Base-by-base conservation (phyloP, 2,888 invertebrate genomes). In the Amiota minor region DNA sequence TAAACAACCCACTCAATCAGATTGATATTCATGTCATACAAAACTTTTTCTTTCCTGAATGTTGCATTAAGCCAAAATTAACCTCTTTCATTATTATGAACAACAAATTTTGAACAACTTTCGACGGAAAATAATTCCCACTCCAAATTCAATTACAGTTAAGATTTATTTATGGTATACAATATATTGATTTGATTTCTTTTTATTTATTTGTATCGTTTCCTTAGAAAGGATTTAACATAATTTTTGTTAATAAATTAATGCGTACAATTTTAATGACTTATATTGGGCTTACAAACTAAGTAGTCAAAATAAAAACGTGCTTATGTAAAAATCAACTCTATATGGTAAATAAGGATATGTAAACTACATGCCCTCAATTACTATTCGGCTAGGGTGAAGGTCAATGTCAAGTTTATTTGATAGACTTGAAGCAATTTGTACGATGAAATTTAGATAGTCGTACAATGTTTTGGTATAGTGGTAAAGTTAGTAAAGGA, bases 221-320 rank as follows among this genome's bases (percentile, higher is more conserved):
- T 35, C 35, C 35, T 35, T 35, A 35, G 6, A 35, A 35, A 35
- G 35, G 35, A 35, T 35, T 35, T 35, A 35, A 35, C 6, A 35
- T 35, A 35, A 35, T 35, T 8, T 59, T 64, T 64, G 64, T 64
- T 64, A 64, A 68, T 68, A 50, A 68, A 68, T 53, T 68, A 68
- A 23, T n/a, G 23, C 23, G 23, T 53, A 68, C 23, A 53, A 16
- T 10, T 9, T 68, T 23, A 68, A 68, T 68, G 67, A 68, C 67
- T 68, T 53, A 68, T 20, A 53, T 35, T 23, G 20, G 35, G 6
- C 53, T 49, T 53, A 68, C 23, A 68, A 35, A 35, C 35, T 35
- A 35, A 35, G 6, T 35, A 53, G 14, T n/a, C 50, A n/a, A 12
- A 10, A 61, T 1, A 3, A n/a, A 47, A 59, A 59, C 59, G 59